Percentiles rank a stretch among this genome's conserved stretches.
These are phyloP conservation scores for Chrysomela aeneicollis DNA, from an alignment of 2,888 invertebrate species.

Conservation along the genomic window DNA sequence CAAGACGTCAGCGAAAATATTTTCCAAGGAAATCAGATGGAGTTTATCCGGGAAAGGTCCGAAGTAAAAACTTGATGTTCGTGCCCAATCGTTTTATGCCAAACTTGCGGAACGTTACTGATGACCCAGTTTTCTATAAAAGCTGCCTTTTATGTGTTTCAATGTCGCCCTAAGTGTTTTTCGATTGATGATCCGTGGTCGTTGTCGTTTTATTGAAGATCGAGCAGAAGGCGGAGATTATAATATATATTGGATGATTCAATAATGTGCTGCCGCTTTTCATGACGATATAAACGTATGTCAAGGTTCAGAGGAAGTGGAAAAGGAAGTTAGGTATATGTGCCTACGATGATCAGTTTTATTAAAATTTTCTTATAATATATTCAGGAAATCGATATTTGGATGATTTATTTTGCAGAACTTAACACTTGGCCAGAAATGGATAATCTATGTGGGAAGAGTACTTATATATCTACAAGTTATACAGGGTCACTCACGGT, in stretches of 20 bases:
- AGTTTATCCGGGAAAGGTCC: not conserved
- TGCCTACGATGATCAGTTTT: too few relatives aligned
- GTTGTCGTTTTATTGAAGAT: conserved; percentile 26
- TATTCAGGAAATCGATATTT: too few relatives aligned
- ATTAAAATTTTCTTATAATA: too few relatives aligned
- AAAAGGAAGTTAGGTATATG: too few relatives aligned
- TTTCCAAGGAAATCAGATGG: not conserved
- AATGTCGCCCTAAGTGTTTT: conserved; percentile 32
- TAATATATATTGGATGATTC: conserved; percentile 1
- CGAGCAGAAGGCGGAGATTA: conserved; percentile 13
- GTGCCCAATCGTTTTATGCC: conserved; percentile 5
- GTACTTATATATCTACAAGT: too few relatives aligned
- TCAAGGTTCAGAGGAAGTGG: too few relatives aligned
- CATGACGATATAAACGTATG: not conserved
- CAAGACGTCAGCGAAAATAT: not conserved
- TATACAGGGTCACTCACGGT: too few relatives aligned
- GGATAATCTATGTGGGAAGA: too few relatives aligned
- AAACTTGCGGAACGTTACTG: conserved; percentile 5
- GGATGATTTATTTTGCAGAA: too few relatives aligned
- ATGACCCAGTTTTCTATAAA: conserved; percentile 29
- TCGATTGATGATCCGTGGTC: conserved; percentile 29
- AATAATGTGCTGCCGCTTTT: not conserved
- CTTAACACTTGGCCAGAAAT: too few relatives aligned
- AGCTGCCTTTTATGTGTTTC: conserved; percentile 29
- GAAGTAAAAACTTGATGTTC: conserved; percentile 2